These are phyloP conservation scores for Amitus sp. DNA, from an alignment of 2,888 invertebrate species.

Conservation along the genomic window DNA sequence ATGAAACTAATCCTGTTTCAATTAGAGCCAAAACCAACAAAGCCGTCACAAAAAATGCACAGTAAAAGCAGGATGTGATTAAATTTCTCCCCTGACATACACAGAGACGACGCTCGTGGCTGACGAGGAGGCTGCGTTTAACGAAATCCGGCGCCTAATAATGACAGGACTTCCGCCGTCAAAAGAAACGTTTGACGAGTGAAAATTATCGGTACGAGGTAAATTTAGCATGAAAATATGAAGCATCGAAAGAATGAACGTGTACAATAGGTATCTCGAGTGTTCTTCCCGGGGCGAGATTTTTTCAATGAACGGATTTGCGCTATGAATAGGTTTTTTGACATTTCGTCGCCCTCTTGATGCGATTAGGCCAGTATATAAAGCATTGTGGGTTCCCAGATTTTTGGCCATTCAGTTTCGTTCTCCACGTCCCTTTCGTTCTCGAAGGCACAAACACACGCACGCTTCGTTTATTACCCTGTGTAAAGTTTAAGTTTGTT, in stretches of 20 bases:
- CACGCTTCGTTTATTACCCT: not conserved
- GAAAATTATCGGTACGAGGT: constrained; percentile 23
- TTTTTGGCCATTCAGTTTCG: constrained; percentile 36
- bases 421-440: constrained; percentile 8
- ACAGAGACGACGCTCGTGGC: not conserved
- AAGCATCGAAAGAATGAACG: constrained; percentile 12
- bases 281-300: constrained; percentile 14
- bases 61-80: constrained; percentile 7
- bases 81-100: not conserved
- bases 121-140: constrained; percentile 8
- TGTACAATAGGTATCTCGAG: constrained; percentile 32
- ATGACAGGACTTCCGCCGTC: constrained; percentile 46
- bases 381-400: constrained; percentile 45
- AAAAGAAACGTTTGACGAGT: constrained; percentile 49
- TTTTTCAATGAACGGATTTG: constrained; percentile 20
- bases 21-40: not conserved
- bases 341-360: constrained; percentile 44
- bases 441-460: constrained; percentile 1
- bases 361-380: constrained; percentile 50
- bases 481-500: not conserved
- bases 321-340: constrained; percentile 35
- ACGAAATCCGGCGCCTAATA: constrained; percentile 15
- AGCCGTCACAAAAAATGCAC: constrained; percentile 2
- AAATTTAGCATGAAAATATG: constrained; percentile 55
- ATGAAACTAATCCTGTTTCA: constrained; percentile 4